phyloP scores from a whole-genome alignment of 2,797 vertebrate genomes.

The Nothura maculosa region DNA sequence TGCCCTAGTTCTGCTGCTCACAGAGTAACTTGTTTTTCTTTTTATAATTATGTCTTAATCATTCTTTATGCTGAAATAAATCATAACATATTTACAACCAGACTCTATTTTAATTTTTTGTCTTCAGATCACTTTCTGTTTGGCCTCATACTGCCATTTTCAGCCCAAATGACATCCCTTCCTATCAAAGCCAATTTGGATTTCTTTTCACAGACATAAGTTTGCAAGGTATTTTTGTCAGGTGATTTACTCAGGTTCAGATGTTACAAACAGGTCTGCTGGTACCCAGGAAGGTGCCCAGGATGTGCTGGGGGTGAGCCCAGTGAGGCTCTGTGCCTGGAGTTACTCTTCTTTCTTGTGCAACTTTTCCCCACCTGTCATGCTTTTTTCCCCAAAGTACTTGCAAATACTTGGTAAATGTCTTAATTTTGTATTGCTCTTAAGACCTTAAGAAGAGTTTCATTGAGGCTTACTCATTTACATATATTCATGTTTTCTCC shows the following conservation, averaged over 20 bases:
- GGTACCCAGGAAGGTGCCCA: slow-evolving; percentile 16
- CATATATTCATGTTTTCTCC: slow-evolving; percentile 24
- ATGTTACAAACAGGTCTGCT: slow-evolving; percentile 36
- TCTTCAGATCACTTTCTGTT: slow-evolving; percentile 63
- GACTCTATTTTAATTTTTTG: slow-evolving; percentile 62
- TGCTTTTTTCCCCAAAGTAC: background rate
- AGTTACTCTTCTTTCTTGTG: background rate
- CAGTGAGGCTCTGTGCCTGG: slow-evolving; percentile 1
- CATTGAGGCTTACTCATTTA: slow-evolving; percentile 31
- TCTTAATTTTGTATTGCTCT: background rate
- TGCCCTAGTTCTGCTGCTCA: slow-evolving; percentile 72
- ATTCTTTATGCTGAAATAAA: slow-evolving; percentile 67
- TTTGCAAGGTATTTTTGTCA: slow-evolving; percentile 61
- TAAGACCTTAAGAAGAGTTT: background rate
- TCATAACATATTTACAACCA: slow-evolving; percentile 69
- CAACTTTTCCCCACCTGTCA: accelerated
- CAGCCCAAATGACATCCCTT: slow-evolving; percentile 52
- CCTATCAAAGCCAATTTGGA: slow-evolving; percentile 66
- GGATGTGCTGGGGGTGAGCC: slow-evolving; percentile 61
- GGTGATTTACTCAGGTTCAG: slow-evolving; percentile 47
- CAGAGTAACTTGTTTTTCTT: slow-evolving; percentile 61
- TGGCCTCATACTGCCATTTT: slow-evolving; percentile 73
- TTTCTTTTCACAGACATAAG: slow-evolving; percentile 73
- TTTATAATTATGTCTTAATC: slow-evolving; percentile 69
- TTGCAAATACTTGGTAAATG: slow-evolving; percentile 36